phyloP scores from a whole-genome alignment of 2,888 invertebrate species.

The Megalurothrips usitatus region DNA sequence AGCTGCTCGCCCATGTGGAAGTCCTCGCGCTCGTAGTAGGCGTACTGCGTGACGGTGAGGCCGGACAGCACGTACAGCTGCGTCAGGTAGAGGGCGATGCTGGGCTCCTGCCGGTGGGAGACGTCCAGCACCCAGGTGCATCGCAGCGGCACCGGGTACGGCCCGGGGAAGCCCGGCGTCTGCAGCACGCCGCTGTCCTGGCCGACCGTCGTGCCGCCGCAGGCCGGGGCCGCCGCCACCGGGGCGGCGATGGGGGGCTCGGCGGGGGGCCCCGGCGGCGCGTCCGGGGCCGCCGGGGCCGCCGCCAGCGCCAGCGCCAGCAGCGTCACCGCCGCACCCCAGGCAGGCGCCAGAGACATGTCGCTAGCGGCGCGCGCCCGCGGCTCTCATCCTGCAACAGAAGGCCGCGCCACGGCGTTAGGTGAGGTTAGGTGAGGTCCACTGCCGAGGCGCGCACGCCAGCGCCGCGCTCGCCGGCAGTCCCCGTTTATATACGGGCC shows the following conservation, averaged over 20 bases:
- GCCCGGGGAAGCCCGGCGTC: conserved; percentile 78
- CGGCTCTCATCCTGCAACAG: not conserved
- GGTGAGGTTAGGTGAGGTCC: too few relatives aligned
- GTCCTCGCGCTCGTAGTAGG: conserved; percentile 57
- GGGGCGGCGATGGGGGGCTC: not conserved
- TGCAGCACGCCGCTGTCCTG: conserved; percentile 64
- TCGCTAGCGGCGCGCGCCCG: not conserved
- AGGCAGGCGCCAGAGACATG: too few relatives aligned
- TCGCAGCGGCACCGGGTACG: conserved; percentile 74
- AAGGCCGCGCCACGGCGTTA: not conserved
- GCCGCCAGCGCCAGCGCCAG: not conserved
- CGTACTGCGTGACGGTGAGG: conserved; percentile 69
- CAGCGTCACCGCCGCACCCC: not conserved
- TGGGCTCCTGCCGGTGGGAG: conserved; percentile 50
- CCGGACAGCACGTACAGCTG: conserved; percentile 81
- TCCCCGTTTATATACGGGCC: too few relatives aligned
- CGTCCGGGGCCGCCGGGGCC: not conserved
- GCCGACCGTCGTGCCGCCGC: conserved; percentile 46
- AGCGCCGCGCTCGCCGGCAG: too few relatives aligned
- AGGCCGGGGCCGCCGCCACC: conserved; percentile 56
- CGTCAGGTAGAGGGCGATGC: conserved; percentile 80
- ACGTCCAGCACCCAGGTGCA: conserved; percentile 87
- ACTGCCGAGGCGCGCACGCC: too few relatives aligned
- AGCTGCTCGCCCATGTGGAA: conserved; percentile 21
- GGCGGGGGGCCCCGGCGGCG: not conserved